Evolutionary conservation across 2,113 vertebrate species (phyloP), one percentile per base, ranked within the genome.

Genomic region (Callaeas wilsoni): DNA sequence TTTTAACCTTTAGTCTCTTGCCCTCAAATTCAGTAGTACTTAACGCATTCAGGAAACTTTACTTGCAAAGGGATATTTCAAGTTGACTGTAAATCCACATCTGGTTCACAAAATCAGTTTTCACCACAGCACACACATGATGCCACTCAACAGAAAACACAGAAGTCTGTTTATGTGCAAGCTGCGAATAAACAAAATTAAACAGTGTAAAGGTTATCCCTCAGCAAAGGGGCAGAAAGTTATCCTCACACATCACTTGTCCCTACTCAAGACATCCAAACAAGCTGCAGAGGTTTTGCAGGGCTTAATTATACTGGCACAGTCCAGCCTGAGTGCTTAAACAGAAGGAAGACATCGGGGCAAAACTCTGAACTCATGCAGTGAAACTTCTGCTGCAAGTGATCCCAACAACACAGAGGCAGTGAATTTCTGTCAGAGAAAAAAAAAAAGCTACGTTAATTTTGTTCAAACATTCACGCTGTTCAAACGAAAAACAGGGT

Each of bases 401-500:
- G 75, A 93, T 87, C 89, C 76, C 56, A 74, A 7, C 39, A 74
- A 83, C 59, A 91, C 50, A 0, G 33, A 87, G 71, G 87, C 84
- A 83, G 65, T 46, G 69, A 74, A 84, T 82, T 93, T 91, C 91
- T 86, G 88, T 89, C 97, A 93, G 75, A 71, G 67, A 30, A 7
- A 15, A 37, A 55, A 53, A 37, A 57, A 16, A 13, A 33, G 9
- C 30, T 21, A 16, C 1, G 3, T 75, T 85, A 63, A 93, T 65
- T 95, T 90, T 57, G 90, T 92, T 90, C 90, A 95, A 95, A 80
- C 41, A 1, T 53, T 96, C 78, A 41, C 4, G 27, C 65, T 79
- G 93, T 82, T 95, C 92, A 97, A 96, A 95, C 27, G 68, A 89
- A 90, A 94, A 96, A 70, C 94, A 94, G 90, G 73, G 81, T 75